Percentiles rank a stretch among this genome's conserved stretches.
phyloP scores from a whole-genome alignment of 2,888 invertebrate genomes.

The Sinhomidia bicolor region DNA sequence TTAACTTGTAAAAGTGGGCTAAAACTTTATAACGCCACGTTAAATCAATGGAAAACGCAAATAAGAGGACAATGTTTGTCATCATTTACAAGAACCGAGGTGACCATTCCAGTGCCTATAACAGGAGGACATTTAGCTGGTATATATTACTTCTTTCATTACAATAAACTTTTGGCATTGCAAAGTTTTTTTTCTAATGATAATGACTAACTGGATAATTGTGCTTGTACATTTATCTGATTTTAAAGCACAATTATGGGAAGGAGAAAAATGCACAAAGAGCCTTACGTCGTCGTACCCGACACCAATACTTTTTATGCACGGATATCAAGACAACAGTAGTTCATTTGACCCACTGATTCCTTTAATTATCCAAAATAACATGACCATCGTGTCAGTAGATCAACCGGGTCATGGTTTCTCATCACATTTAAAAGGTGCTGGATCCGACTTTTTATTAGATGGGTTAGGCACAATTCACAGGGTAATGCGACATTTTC shows the following conservation, averaged over 20 bases:
- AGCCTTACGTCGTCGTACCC: neutral
- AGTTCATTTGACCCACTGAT: conserved; percentile 77
- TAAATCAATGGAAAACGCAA: neutral
- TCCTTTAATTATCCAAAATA: conserved; percentile 72
- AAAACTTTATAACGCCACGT: neutral
- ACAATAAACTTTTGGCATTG: too few relatives aligned
- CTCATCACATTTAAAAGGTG: conserved; percentile 66
- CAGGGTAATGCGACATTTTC: conserved; percentile 72
- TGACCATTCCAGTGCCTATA: conserved; percentile 63
- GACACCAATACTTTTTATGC: conserved; percentile 74
- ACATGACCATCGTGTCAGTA: conserved; percentile 71
- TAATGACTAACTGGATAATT: too few relatives aligned
- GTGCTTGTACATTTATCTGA: too few relatives aligned
- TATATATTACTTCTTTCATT: too few relatives aligned
- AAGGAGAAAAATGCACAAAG: conserved; percentile 23
- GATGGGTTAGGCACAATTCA: conserved; percentile 74
- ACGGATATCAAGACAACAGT: conserved; percentile 78
- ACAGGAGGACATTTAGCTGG: conserved; percentile 70
- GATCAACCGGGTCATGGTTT: conserved; percentile 78
- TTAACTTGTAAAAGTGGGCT: too few relatives aligned
- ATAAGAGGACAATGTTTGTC: neutral
- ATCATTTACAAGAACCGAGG: conserved; percentile 50
- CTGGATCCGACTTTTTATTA: conserved; percentile 67
- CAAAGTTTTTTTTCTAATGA: too few relatives aligned
- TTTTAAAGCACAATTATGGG: conserved; percentile 75